A percentile compares a stretch with the other conserved stretches of the same genome.
These are phyloP conservation scores for Mastigias papua DNA, from an alignment of 30 jellyfish, hydroid and myxozoan species.

Conservation along the genomic window DNA sequence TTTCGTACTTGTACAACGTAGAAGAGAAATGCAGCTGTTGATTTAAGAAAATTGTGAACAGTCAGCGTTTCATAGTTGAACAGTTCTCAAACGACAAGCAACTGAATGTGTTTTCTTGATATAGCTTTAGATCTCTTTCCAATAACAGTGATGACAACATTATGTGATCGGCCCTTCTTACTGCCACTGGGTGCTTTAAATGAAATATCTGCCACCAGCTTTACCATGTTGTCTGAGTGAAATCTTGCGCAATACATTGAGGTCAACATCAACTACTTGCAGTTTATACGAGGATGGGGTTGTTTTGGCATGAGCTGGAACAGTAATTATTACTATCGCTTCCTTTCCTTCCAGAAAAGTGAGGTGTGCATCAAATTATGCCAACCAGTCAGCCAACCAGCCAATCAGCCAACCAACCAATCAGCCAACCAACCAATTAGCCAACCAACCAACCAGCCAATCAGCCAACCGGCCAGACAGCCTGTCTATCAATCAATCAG, in stretches of 20 bases:
- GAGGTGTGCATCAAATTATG: too few relatives aligned
- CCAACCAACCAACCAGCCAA: too few relatives aligned
- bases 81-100: conserved; percentile 4
- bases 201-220: conserved; percentile 21
- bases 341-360: conserved; percentile 32
- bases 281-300: conserved; percentile 26
- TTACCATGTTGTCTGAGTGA: conserved; percentile 26
- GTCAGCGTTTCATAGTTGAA: too few relatives aligned
- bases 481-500: too few relatives aligned
- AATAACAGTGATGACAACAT: conserved; percentile 33
- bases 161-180: conserved; percentile 23
- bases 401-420: too few relatives aligned
- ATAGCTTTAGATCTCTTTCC: conserved; percentile 25
- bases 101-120: conserved; percentile 6
- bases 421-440: too few relatives aligned
- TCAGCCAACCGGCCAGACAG: too few relatives aligned
- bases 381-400: too few relatives aligned
- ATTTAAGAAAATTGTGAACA: too few relatives aligned
- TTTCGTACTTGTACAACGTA: too few relatives aligned
- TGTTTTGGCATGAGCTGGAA: conserved; percentile 53
- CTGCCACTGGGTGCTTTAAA: conserved; percentile 41
- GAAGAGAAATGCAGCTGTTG: too few relatives aligned
- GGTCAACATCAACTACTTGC: conserved; percentile 20
- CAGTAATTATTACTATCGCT: conserved; percentile 37
- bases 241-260: conserved; percentile 4